Conservation (phyloP, 1,140 invertebrate species). For the Colletes latitarsis region DNA sequence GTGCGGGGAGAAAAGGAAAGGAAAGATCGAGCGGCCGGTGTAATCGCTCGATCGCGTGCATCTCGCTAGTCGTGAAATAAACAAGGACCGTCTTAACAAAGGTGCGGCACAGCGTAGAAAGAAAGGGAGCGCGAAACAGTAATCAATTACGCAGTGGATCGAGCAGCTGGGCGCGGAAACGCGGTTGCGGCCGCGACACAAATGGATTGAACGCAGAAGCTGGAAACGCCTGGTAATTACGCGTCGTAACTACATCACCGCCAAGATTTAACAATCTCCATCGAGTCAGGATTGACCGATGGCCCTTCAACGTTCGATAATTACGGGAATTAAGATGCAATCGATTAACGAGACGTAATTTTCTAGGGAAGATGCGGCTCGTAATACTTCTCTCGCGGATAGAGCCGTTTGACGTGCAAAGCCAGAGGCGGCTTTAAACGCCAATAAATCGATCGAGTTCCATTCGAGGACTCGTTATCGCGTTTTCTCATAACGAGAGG, state of each 20-base stretch:
- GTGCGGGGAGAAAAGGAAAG: no score
- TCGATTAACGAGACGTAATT: conserved; percentile 37
- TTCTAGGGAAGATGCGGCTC: background rate
- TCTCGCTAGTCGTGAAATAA: background rate
- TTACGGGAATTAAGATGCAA: conserved; percentile 34
- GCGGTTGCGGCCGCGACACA: conserved; percentile 13
- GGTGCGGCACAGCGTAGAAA: background rate
- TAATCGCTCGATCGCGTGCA: conserved; percentile 5
- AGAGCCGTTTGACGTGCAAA: conserved; percentile 12
- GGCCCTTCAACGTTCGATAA: conserved; percentile 26
- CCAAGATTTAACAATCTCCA: conserved; percentile 37
- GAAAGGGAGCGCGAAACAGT: conserved; percentile 5
- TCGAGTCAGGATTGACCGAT: conserved; percentile 28
- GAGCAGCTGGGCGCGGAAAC: conserved; percentile 20
- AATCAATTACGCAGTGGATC: conserved; percentile 28
- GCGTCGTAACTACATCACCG: conserved; percentile 28
- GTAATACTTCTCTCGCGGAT: conserved; percentile 11
- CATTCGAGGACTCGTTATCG: conserved; percentile 30
- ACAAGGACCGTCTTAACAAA: background rate
- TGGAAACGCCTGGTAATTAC: conserved; percentile 27
- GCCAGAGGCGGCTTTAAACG: conserved; percentile 12
- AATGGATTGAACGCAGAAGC: conserved; percentile 12
- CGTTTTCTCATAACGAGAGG: conserved; percentile 23
- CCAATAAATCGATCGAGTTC: conserved; percentile 42
- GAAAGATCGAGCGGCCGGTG: no score